Percentiles rank a stretch among this genome's conserved stretches.
Evolutionary conservation across 2,888 invertebrate species (phyloP).

Genomic region (Drosophila longiperda): DNA sequence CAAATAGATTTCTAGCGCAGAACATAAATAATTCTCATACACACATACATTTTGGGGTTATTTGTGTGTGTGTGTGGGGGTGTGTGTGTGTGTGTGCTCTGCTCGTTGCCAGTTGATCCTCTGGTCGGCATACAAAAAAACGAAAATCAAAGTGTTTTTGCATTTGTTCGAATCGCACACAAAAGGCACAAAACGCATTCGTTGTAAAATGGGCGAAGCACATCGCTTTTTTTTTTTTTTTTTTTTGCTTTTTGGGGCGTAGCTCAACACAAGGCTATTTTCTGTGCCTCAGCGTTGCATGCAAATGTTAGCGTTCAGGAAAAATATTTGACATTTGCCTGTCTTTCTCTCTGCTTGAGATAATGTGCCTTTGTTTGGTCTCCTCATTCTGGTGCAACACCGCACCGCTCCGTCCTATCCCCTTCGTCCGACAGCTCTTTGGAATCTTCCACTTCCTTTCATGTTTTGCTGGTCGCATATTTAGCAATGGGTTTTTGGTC

Average conservation of each 20-base stretch:
- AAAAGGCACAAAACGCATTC: conserved; percentile 53
- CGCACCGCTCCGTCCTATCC: background rate
- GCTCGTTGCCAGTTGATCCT: conserved; percentile 65
- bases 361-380: conserved; percentile 66
- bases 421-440: background rate
- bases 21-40: conserved; percentile 83
- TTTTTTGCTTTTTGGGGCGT: conserved; percentile 36
- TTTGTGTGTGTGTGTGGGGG: conserved; percentile 29
- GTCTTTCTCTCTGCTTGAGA: conserved; percentile 58
- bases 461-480: conserved; percentile 56
- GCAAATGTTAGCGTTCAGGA: conserved; percentile 64
- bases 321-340: conserved; percentile 80
- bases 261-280: conserved; percentile 42
- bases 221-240: background rate
- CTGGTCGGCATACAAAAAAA: conserved; percentile 48
- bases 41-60: conserved; percentile 28
- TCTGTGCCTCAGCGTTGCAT: conserved; percentile 58
- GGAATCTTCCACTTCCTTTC: conserved; percentile 25
- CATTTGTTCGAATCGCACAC: conserved; percentile 75
- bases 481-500: conserved; percentile 51
- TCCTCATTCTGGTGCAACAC: background rate
- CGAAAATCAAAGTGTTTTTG: conserved; percentile 80
- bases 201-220: conserved; percentile 24
- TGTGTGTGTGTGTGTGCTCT: conserved; percentile 28
- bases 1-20: conserved; percentile 84